phyloP scores from a whole-genome alignment of 2,888 invertebrate genomes.

The Oxyteleia sp. region DNA sequence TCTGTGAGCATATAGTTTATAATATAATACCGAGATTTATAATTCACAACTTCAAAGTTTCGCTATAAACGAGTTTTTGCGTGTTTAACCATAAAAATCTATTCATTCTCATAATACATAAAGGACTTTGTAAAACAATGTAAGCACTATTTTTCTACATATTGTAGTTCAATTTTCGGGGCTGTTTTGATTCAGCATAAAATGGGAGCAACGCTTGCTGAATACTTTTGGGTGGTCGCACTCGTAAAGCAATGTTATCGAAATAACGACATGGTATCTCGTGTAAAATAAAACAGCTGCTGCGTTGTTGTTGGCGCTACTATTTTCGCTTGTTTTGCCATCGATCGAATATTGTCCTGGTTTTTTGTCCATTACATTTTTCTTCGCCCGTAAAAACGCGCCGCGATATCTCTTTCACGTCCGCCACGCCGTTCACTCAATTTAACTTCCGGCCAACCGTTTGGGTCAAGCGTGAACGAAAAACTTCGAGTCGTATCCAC shows the following conservation, averaged over 20 bases:
- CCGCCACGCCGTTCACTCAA: conserved; percentile 62
- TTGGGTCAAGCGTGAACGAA: conserved; percentile 72
- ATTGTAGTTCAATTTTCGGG: conserved; percentile 28
- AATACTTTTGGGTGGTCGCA: conserved; percentile 54
- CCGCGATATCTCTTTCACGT: conserved; percentile 69
- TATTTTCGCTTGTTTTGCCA: conserved; percentile 66
- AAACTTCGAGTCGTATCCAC: conserved; percentile 67
- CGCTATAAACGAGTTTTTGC: too few relatives aligned
- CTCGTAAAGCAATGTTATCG: conserved; percentile 59
- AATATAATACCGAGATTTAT: too few relatives aligned
- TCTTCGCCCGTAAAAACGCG: conserved; percentile 66
- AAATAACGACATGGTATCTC: conserved; percentile 50
- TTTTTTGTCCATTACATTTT: conserved; percentile 73
- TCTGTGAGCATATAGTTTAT: too few relatives aligned
- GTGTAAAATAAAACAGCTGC: conserved; percentile 61
- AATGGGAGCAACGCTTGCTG: conserved; percentile 21
- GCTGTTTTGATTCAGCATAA: conserved; percentile 44
- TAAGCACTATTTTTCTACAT: conserved; percentile 11
- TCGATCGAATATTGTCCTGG: conserved; percentile 71
- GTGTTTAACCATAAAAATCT: neutral
- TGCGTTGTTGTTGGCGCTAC: conserved; percentile 47
- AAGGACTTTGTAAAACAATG: conserved; percentile 42
- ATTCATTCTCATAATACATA: conserved; percentile 10
- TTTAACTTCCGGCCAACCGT: conserved; percentile 69
- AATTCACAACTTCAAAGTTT: too few relatives aligned